Evolutionary conservation across 2,797 vertebrate genomes (phyloP).

Genomic region (Schizopygopsis malacanthus): DNA sequence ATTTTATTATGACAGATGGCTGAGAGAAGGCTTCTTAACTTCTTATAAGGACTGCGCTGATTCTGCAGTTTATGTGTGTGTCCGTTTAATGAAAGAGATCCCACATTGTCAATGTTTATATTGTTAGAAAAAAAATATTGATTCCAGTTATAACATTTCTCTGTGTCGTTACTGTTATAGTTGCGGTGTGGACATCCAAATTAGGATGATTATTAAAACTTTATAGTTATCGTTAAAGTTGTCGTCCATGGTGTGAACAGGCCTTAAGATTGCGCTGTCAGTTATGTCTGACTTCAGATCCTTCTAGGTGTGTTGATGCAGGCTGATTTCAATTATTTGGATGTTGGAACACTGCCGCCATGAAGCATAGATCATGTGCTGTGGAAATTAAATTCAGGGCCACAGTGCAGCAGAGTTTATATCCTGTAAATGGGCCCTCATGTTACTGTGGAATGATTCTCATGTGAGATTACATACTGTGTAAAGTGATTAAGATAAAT

Average conservation of each 20-base stretch:
- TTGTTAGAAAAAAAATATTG: not conserved
- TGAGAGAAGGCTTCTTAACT: too few relatives aligned
- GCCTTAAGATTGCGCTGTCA: not conserved
- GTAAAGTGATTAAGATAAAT: constrained; percentile 51
- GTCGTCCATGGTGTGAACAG: not conserved
- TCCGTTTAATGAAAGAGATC: too few relatives aligned
- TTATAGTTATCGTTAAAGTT: not conserved
- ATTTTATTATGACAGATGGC: too few relatives aligned
- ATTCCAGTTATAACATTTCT: not conserved
- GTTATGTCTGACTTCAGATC: not conserved
- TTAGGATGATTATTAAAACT: not conserved
- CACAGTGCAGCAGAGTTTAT: constrained; percentile 30
- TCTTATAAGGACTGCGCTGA: too few relatives aligned
- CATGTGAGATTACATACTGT: constrained; percentile 43
- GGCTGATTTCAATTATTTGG: constrained; percentile 20
- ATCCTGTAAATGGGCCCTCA: constrained; percentile 19
- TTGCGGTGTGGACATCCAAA: not conserved
- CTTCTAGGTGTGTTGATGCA: not conserved
- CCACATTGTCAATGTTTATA: not conserved
- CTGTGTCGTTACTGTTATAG: not conserved
- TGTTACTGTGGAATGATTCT: constrained; percentile 37
- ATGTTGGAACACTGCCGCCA: constrained; percentile 9
- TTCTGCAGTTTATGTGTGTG: too few relatives aligned
- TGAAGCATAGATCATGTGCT: constrained; percentile 25
- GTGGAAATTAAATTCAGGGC: constrained; percentile 45